Evolutionary conservation across 2,113 vertebrate genomes (phyloP).

Genomic region (Illadopsis cleaveri): DNA sequence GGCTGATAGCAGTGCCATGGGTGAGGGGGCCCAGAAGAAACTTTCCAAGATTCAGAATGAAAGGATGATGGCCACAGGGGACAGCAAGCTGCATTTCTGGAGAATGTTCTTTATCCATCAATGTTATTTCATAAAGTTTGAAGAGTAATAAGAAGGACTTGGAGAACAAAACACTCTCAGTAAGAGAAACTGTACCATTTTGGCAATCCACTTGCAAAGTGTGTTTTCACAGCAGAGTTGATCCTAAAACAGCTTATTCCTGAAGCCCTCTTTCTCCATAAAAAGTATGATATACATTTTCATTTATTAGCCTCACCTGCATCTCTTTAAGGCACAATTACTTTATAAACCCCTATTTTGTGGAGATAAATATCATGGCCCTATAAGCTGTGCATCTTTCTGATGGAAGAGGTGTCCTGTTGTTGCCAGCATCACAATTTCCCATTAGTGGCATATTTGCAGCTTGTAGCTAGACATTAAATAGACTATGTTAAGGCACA

Average conservation of each 20-base stretch:
- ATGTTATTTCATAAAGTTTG: not conserved
- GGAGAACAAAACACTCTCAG: not conserved
- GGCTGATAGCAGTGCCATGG: not conserved
- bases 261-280: not conserved
- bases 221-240: not conserved
- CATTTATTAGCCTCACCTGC: not conserved
- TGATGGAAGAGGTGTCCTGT: not conserved
- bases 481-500: not conserved
- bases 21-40: not conserved
- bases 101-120: not conserved
- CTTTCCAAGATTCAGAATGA: not conserved
- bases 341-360: not conserved
- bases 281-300: not conserved
- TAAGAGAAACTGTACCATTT: not conserved
- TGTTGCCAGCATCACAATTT: not conserved
- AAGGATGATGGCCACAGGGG: not conserved
- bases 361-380: not conserved
- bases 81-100: not conserved
- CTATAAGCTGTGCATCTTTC: not conserved
- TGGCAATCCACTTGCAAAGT: not conserved
- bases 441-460: not conserved
- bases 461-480: not conserved
- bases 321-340: not conserved
- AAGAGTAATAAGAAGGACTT: not conserved
- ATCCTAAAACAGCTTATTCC: not conserved